Conservation (phyloP, 1,140 invertebrate genomes). For the Bicyclus anynana region DNA sequence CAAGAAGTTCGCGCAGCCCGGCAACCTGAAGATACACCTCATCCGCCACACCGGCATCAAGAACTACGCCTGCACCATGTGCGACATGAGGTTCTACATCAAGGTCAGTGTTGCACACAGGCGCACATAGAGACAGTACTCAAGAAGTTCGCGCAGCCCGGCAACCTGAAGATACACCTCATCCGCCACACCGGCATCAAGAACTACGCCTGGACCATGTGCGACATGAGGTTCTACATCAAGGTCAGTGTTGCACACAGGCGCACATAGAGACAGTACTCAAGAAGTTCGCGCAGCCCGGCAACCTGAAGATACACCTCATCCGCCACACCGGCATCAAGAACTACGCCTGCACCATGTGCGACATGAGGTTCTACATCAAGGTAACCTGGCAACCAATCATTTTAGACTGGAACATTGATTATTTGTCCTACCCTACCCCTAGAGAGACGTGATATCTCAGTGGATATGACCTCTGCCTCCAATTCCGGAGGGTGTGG, state of each 20-base stretch:
- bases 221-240: constrained; percentile 73
- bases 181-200: constrained; percentile 73
- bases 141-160: constrained; percentile 83
- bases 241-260: too few relatives aligned
- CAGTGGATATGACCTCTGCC: too few relatives aligned
- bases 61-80: constrained; percentile 66
- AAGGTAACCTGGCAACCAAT: too few relatives aligned
- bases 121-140: too few relatives aligned
- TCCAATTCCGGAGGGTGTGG: too few relatives aligned
- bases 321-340: constrained; percentile 73
- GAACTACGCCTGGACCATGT: constrained; percentile 66
- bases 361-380: constrained; percentile 73
- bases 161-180: constrained; percentile 70
- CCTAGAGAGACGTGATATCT: too few relatives aligned
- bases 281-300: constrained; percentile 83
- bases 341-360: constrained; percentile 66
- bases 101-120: too few relatives aligned
- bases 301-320: constrained; percentile 70
- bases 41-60: constrained; percentile 73
- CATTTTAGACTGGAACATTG: too few relatives aligned
- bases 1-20: constrained; percentile 83
- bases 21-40: constrained; percentile 70
- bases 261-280: too few relatives aligned
- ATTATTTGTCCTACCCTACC: too few relatives aligned
- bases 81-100: constrained; percentile 73